Evolutionary conservation across 2,888 invertebrate species (phyloP).

Genomic region (Macrosoma leucophasiata): DNA sequence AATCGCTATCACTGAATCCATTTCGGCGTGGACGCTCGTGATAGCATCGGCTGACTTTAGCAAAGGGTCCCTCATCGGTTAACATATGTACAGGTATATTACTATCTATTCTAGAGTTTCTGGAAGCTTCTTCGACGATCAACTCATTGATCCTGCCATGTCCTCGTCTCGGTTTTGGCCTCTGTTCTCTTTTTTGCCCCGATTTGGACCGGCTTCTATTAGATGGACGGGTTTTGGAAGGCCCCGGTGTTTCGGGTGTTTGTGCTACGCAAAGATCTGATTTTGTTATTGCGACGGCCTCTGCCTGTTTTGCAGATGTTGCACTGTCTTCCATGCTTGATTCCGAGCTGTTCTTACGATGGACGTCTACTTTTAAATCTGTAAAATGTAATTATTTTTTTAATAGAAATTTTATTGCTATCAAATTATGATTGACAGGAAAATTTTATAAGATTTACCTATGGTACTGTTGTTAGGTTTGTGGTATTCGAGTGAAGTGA

Average conservation of each 20-base stretch:
- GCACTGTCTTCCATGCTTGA: slow-evolving; percentile 85
- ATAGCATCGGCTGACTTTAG: slow-evolving; percentile 60
- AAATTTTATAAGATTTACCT: slow-evolving; percentile 52
- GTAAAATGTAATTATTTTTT: slow-evolving; percentile 31
- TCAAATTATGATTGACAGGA: background rate
- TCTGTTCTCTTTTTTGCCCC: slow-evolving; percentile 48
- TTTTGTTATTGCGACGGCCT: slow-evolving; percentile 49
- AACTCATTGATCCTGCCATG: slow-evolving; percentile 58
- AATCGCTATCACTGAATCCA: slow-evolving; percentile 55
- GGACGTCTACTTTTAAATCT: slow-evolving; percentile 95
- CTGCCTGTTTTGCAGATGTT: slow-evolving; percentile 60
- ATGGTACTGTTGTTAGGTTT: slow-evolving; percentile 80
- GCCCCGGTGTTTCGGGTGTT: slow-evolving; percentile 41
- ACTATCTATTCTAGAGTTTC: slow-evolving; percentile 44
- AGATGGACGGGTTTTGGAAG: slow-evolving; percentile 49
- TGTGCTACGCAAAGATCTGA: slow-evolving; percentile 58
- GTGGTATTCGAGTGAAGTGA: slow-evolving; percentile 78
- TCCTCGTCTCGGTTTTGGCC: slow-evolving; percentile 44
- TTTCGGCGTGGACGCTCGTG: slow-evolving; percentile 58
- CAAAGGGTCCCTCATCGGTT: slow-evolving; percentile 63
- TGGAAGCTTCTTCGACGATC: slow-evolving; percentile 50
- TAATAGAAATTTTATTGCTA: background rate
- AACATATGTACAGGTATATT: slow-evolving; percentile 55
- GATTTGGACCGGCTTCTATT: slow-evolving; percentile 48
- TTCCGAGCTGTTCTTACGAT: slow-evolving; percentile 92